Conservation (phyloP, 1,140 invertebrate species). For the Aphelenchoides fujianensis region DNA sequence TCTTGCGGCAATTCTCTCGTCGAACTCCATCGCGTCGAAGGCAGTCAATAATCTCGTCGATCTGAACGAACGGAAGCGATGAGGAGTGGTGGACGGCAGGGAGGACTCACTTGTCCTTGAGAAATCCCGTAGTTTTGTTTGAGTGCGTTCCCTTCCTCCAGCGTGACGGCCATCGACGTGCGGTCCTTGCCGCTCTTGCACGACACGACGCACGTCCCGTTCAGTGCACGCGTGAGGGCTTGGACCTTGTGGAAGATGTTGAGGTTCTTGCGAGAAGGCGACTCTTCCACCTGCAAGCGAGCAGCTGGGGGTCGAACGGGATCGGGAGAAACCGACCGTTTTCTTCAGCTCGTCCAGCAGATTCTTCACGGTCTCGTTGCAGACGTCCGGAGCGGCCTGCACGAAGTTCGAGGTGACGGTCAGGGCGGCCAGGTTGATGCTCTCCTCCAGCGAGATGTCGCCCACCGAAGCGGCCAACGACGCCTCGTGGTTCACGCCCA, state of each 20-base stretch:
- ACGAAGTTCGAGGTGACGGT: conserved; percentile 23
- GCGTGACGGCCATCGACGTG: conserved; percentile 58
- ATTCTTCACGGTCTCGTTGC: conserved; percentile 18
- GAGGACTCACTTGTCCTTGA: conserved; percentile 43
- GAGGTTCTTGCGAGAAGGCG: conserved; percentile 57
- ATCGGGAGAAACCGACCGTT: conserved; percentile 27
- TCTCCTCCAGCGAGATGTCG: conserved; percentile 48
- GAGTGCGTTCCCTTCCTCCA: conserved; percentile 54
- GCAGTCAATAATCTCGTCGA: conserved; percentile 48
- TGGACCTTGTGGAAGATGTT: conserved; percentile 51
- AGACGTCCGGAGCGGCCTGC: background rate
- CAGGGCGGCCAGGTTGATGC: conserved; percentile 45
- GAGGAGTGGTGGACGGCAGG: conserved; percentile 24
- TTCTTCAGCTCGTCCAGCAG: conserved; percentile 38
- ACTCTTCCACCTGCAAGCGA: conserved; percentile 40
- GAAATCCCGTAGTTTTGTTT: conserved; percentile 56
- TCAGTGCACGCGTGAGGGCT: conserved; percentile 41
- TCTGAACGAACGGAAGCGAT: conserved; percentile 31
- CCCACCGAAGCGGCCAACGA: conserved; percentile 44
- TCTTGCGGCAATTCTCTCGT: conserved; percentile 60
- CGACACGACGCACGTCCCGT: conserved; percentile 40
- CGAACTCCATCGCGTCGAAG: conserved; percentile 55
- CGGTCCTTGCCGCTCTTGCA: conserved; percentile 61
- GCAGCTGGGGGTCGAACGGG: background rate
- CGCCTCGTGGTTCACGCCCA: conserved; percentile 57